phyloP scores from a whole-genome alignment of 2,113 vertebrate species.

The Miniopterus natalensis region DNA sequence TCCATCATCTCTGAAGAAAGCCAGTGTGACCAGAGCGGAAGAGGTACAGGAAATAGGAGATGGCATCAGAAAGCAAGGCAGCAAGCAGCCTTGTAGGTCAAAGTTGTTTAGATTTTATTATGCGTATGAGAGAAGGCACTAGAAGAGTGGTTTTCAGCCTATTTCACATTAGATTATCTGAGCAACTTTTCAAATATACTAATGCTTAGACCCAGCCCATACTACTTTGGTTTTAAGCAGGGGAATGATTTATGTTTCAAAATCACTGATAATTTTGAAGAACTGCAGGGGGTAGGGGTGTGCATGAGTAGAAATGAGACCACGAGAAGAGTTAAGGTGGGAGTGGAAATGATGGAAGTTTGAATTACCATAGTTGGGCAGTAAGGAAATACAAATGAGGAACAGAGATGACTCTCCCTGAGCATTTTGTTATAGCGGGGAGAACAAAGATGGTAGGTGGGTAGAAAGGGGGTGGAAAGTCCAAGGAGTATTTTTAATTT shows the following conservation, averaged over 20 bases:
- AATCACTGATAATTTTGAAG: neutral
- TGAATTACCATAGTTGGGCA: neutral
- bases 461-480: neutral
- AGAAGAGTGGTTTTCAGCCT: neutral
- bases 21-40: neutral
- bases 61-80: neutral
- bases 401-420: neutral
- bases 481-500: constrained; percentile 27
- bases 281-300: neutral
- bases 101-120: neutral
- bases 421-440: neutral
- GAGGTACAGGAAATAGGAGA: neutral
- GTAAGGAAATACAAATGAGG: neutral
- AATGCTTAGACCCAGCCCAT: neutral
- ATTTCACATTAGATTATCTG: neutral
- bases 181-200: constrained; percentile 49
- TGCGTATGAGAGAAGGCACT: neutral
- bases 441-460: neutral
- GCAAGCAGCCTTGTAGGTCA: neutral
- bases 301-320: neutral
- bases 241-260: neutral
- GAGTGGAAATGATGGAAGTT: neutral
- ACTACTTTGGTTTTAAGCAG: neutral
- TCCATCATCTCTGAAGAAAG: neutral
- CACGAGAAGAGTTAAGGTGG: neutral